phyloP scores from a whole-genome alignment of 2,797 vertebrate genomes.

The Echiichthys vipera region DNA sequence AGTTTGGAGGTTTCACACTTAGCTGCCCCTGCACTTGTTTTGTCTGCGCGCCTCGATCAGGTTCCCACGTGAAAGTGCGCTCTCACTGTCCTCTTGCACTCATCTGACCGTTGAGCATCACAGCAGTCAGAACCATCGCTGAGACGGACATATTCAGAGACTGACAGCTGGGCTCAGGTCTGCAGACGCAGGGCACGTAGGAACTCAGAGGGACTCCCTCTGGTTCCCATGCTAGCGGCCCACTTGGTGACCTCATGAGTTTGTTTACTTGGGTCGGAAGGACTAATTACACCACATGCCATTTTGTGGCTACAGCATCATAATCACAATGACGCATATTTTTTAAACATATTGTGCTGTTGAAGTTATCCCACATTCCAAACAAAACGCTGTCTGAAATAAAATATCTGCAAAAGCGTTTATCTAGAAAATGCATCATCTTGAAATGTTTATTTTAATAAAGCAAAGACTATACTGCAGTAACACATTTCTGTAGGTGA shows the following conservation, averaged over 20 bases:
- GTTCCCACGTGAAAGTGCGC: constrained; percentile 87
- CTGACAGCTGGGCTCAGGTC: constrained; percentile 72
- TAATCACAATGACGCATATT: not conserved
- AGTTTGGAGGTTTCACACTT: constrained; percentile 86
- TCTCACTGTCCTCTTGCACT: constrained; percentile 60
- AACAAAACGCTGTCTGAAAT: not conserved
- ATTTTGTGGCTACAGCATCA: not conserved
- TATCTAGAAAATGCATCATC: not conserved
- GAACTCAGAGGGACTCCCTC: constrained; percentile 34
- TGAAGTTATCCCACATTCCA: not conserved
- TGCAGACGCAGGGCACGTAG: constrained; percentile 33
- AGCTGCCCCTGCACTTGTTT: constrained; percentile 79
- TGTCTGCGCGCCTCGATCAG: constrained; percentile 73
- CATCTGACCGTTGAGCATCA: constrained; percentile 76
- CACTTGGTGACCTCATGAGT: constrained; percentile 43
- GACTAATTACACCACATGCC: constrained; percentile 31
- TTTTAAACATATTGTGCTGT: not conserved
- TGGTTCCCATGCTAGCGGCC: constrained; percentile 53
- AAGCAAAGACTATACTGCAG: not conserved
- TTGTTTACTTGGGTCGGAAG: constrained; percentile 54
- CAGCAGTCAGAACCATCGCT: constrained; percentile 67
- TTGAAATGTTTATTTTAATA: not conserved
- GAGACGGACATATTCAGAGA: constrained; percentile 44
- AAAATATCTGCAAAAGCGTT: not conserved
- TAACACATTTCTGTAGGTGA: constrained; percentile 3